A percentile compares a stretch with the other conserved stretches of the same genome.
These are phyloP conservation scores for Atta cephalotes DNA, from an alignment of 1,140 invertebrate genomes.

Conservation along the genomic window DNA sequence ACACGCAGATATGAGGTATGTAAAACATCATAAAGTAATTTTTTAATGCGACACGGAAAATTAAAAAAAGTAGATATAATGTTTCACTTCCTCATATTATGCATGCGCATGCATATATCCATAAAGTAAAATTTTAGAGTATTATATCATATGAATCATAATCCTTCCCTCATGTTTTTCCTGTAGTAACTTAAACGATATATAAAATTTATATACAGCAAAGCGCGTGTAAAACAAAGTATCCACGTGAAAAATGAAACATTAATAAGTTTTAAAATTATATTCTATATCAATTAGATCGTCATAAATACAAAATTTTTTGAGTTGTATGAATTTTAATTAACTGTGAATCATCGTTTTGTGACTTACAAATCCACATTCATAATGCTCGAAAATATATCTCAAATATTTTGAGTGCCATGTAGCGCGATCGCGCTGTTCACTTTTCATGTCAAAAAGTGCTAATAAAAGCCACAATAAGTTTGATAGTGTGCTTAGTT, in stretches of 20 bases:
- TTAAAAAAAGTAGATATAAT: background rate
- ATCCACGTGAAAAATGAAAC: background rate
- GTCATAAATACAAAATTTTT: background rate
- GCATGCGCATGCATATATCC: conserved; percentile 27
- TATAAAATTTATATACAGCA: background rate
- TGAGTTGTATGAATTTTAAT: conserved; percentile 7
- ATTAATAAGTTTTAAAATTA: conserved; percentile 23
- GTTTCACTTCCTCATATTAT: conserved; percentile 13
- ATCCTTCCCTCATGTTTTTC: background rate
- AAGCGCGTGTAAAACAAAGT: background rate
- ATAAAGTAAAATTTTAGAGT: background rate
- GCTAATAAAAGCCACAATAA: background rate
- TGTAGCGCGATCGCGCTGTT: background rate
- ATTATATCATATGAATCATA: conserved; percentile 15
- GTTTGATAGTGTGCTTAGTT: background rate
- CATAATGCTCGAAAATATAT: conserved; percentile 47
- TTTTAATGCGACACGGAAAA: background rate
- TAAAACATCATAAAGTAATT: conserved; percentile 3
- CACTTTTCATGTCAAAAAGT: background rate
- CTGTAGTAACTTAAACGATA: conserved; percentile 3
- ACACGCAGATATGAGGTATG: conserved; percentile 15
- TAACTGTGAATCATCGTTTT: background rate
- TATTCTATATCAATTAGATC: background rate
- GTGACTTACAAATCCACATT: conserved; percentile 22
- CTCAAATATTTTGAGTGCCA: conserved; percentile 18